Base-by-base conservation (phyloP, 1,140 invertebrate species). In the Thaumetopoea pityocampa region DNA sequence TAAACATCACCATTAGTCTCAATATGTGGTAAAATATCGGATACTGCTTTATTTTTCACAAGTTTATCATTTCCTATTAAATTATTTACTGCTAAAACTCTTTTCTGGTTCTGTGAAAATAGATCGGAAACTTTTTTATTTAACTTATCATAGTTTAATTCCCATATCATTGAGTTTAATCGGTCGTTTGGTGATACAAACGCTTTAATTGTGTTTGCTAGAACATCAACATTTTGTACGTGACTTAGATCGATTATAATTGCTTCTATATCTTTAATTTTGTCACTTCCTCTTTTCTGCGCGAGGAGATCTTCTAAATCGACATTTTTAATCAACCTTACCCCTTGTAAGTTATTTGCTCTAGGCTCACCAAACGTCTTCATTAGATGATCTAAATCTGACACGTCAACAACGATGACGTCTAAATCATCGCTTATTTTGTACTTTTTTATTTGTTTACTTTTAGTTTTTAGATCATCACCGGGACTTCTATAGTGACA, bases 1-100 rank as follows among this genome's bases (percentile, higher is more conserved):
- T 56, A 59, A 40, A 67, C 43, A 22, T 62, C 49, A 8, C 54
- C 29, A 29, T 40, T 51, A 4, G 47, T 29, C 14, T 54, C 33
- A 4, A 26, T 4, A 11, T 63, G 58, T n/a, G 57, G 30, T 2
- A 52, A 5, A n/a, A 67, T 32, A 45, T 33, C 60, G n/a, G n/a
- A n/a, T n/a, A n/a, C n/a, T n/a, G n/a, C 1, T 14, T 14, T 12
- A 28, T 12, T 28, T 14, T 1, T n/a, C 12, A 15, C 11, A 2
- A 28, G 15, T 12, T 11, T 28, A 5, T 22, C 6, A 2, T 23
- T 5, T 15, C 16, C n/a, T 0, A 23, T 4, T 12, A 14, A 8
- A 8, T 23, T 35, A n/a, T n/a, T n/a, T n/a, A n/a, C n/a, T 3
- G 2, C n/a, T 3, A 4, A 5, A 6, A 4, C 5, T 4, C 2